Conservation (phyloP, 2,113 vertebrate genomes). For the Melanerpes aurifrons region DNA sequence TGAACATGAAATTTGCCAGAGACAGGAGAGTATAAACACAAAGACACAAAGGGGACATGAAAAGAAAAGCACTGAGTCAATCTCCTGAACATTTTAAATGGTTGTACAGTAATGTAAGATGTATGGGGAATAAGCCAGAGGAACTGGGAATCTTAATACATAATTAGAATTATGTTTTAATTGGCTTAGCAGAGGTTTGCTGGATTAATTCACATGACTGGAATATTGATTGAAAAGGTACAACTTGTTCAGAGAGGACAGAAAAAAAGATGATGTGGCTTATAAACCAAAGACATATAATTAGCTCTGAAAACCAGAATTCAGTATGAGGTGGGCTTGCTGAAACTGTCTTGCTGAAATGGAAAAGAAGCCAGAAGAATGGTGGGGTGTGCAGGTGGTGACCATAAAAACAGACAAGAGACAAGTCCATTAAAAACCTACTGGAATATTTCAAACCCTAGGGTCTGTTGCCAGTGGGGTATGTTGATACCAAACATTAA, state of each 20-base stretch:
- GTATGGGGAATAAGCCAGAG: slow-evolving; percentile 4
- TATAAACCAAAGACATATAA: not conserved
- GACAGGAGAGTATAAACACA: not conserved
- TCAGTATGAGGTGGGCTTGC: not conserved
- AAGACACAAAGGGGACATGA: not conserved
- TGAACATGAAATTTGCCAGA: not conserved
- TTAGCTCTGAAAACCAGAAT: not conserved
- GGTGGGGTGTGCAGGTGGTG: not conserved
- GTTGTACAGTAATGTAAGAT: not conserved
- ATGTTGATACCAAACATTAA: not conserved
- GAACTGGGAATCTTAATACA: slow-evolving; percentile 37
- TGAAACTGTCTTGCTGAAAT: not conserved
- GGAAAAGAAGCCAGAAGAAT: not conserved
- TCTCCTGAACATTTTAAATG: not conserved
- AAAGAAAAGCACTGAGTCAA: not conserved
- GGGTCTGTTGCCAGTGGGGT: not conserved
- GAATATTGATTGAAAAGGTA: slow-evolving; percentile 38
- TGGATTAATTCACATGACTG: not conserved
- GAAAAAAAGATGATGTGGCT: not conserved
- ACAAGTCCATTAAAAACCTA: not conserved
- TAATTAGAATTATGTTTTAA: slow-evolving; percentile 64
- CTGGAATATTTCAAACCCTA: not conserved
- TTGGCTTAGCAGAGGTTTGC: slow-evolving; percentile 36
- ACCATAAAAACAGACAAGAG: not conserved
- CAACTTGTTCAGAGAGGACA: not conserved